These are phyloP conservation scores for Oxystoma pomonae DNA, from an alignment of 2,888 invertebrate species.

Conservation along the genomic window DNA sequence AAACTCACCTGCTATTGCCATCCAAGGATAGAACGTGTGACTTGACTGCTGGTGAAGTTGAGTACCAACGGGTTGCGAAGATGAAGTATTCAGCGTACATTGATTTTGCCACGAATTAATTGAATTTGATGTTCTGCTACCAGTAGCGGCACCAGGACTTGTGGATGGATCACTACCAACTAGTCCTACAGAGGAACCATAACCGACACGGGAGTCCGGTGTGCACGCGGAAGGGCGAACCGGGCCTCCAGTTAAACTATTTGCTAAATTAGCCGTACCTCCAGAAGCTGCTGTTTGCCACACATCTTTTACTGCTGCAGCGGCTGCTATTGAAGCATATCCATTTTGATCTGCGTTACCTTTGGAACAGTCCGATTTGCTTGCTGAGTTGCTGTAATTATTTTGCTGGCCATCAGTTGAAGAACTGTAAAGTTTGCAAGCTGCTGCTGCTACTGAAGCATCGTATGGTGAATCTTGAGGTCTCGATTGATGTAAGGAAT, in stretches of 20 bases:
- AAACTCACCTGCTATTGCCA: constrained; percentile 94
- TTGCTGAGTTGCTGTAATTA: constrained; percentile 52
- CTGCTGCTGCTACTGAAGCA: constrained; percentile 80
- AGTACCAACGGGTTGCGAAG: constrained; percentile 71
- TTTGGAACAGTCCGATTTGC: constrained; percentile 77
- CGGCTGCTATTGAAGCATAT: constrained; percentile 67
- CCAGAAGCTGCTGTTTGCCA: constrained; percentile 67
- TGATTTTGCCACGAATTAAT: constrained; percentile 82
- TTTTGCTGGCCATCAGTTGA: constrained; percentile 58
- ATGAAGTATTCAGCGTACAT: constrained; percentile 79
- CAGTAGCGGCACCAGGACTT: constrained; percentile 67
- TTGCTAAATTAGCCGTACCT: constrained; percentile 61
- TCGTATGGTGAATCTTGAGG: constrained; percentile 91
- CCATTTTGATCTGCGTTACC: constrained; percentile 57
- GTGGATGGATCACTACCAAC: constrained; percentile 70
- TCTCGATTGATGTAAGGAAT: constrained; percentile 67
- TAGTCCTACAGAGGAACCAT: constrained; percentile 67
- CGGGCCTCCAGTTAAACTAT: constrained; percentile 55
- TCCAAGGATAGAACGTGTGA: constrained; percentile 97
- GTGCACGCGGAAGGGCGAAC: constrained; percentile 87
- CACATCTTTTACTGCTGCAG: constrained; percentile 59
- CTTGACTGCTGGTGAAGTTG: constrained; percentile 87
- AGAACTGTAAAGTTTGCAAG: constrained; percentile 73
- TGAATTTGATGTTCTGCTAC: constrained; percentile 52
- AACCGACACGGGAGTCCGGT: constrained; percentile 76